These are phyloP conservation scores for Notiomystis cincta DNA, from an alignment of 2,113 vertebrate genomes.

Conservation along the genomic window DNA sequence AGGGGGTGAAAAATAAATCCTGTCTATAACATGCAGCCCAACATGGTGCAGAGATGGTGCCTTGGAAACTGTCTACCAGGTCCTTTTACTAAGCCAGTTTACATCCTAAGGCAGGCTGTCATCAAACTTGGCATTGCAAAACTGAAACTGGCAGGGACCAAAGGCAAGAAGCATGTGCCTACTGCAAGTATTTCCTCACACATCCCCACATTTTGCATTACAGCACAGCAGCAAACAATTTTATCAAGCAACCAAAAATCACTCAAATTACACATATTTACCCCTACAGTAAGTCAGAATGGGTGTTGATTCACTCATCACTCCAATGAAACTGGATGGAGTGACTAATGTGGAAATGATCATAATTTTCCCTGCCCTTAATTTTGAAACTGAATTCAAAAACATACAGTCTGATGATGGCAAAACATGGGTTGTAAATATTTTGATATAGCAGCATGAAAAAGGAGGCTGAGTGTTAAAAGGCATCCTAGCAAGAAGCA, in stretches of 20 bases:
- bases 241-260: slow-evolving; percentile 27
- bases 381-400: slow-evolving; percentile 42
- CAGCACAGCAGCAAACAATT: slow-evolving; percentile 4
- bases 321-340: slow-evolving; percentile 33
- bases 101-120: not conserved
- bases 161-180: not conserved
- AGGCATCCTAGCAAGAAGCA: not conserved
- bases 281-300: slow-evolving; percentile 46
- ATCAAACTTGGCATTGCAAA: slow-evolving; percentile 3
- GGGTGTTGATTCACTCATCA: slow-evolving; percentile 37
- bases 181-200: slow-evolving; percentile 9
- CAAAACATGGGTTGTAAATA: slow-evolving; percentile 50
- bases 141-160: slow-evolving; percentile 7
- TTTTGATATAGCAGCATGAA: slow-evolving; percentile 16
- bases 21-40: not conserved
- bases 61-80: not conserved
- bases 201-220: not conserved
- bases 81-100: not conserved
- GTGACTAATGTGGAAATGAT: slow-evolving; percentile 52
- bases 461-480: slow-evolving; percentile 6
- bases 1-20: not conserved
- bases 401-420: slow-evolving; percentile 25
- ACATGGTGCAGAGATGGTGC: not conserved
- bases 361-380: slow-evolving; percentile 48
- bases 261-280: slow-evolving; percentile 45